A percentile compares a stretch with the other conserved stretches of the same genome.
Evolutionary conservation across 2,113 vertebrate species (phyloP).

Genomic region (Leptobrachium ailaonicum): DNA sequence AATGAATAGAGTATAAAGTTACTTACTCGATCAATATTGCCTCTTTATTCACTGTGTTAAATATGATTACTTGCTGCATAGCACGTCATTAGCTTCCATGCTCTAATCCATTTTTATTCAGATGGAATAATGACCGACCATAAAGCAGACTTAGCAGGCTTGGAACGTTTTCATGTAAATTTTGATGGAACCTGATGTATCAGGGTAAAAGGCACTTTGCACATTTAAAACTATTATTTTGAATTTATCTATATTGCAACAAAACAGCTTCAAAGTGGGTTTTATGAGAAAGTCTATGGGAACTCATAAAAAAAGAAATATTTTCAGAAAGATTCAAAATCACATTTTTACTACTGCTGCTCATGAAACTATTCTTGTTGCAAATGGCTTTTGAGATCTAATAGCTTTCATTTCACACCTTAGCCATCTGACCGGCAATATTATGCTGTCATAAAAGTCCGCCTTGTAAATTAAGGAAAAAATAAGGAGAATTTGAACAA

Average conservation of each 20-base stretch:
- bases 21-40: not conserved
- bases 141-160: not conserved
- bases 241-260: conserved; percentile 36
- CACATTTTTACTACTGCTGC: conserved; percentile 32
- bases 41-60: not conserved
- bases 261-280: conserved; percentile 35
- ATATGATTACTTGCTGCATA: not conserved
- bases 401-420: conserved; percentile 23
- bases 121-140: not conserved
- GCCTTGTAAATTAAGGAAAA: conserved; percentile 24
- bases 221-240: conserved; percentile 25
- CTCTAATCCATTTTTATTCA: not conserved
- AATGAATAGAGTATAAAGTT: not conserved
- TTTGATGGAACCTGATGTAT: not conserved
- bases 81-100: not conserved
- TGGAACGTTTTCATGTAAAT: not conserved
- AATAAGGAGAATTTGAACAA: not conserved
- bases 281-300: conserved; percentile 34
- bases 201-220: conserved; percentile 11
- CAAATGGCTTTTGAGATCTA: conserved; percentile 41
- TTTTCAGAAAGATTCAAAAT: conserved; percentile 36
- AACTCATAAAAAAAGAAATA: conserved; percentile 37
- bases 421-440: conserved; percentile 24
- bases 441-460: conserved; percentile 40
- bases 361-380: conserved; percentile 42